Conservation (phyloP, 1,140 invertebrate species). For the Rhizoglyphus robini region DNA sequence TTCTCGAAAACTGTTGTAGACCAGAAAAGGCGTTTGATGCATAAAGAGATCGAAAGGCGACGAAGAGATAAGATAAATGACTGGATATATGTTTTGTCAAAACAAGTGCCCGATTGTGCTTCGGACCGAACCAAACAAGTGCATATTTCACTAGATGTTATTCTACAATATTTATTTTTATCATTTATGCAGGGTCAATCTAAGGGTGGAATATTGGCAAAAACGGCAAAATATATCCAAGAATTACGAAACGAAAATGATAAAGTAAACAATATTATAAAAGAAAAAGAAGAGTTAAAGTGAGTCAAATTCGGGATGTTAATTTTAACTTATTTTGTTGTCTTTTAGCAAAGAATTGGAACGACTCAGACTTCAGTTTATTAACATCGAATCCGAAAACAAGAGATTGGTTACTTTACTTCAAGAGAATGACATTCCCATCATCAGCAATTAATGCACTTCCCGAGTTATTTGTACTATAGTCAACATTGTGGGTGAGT, state of each 20-base stretch:
- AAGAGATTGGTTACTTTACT: not conserved
- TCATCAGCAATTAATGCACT: not conserved
- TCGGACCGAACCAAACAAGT: slow-evolving; percentile 37
- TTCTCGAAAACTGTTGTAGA: not conserved
- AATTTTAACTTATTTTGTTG: not conserved
- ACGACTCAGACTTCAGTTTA: slow-evolving; percentile 1
- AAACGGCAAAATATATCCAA: slow-evolving; percentile 87
- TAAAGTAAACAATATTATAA: slow-evolving; percentile 14
- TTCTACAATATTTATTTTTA: slow-evolving; percentile 5
- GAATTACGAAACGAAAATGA: slow-evolving; percentile 62
- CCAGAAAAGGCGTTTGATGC: slow-evolving; percentile 9
- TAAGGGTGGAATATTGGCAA: slow-evolving; percentile 87
- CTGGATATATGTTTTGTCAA: slow-evolving; percentile 82
- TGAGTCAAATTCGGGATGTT: not conserved
- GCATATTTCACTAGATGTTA: slow-evolving; percentile 21
- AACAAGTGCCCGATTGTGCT: slow-evolving; percentile 47
- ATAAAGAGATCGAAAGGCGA: slow-evolving; percentile 36
- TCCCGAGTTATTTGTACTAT: not conserved
- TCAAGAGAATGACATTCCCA: slow-evolving; percentile 12
- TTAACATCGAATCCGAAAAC: slow-evolving; percentile 9
- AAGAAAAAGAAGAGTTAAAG: slow-evolving; percentile 17
- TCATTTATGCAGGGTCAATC: slow-evolving; percentile 44
- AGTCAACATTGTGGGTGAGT: not conserved
- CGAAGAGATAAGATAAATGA: slow-evolving; percentile 77
- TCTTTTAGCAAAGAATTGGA: slow-evolving; percentile 19